These are phyloP conservation scores for Thysanoteuthis rhombus DNA, from an alignment of 2,888 invertebrate species.

Conservation along the genomic window DNA sequence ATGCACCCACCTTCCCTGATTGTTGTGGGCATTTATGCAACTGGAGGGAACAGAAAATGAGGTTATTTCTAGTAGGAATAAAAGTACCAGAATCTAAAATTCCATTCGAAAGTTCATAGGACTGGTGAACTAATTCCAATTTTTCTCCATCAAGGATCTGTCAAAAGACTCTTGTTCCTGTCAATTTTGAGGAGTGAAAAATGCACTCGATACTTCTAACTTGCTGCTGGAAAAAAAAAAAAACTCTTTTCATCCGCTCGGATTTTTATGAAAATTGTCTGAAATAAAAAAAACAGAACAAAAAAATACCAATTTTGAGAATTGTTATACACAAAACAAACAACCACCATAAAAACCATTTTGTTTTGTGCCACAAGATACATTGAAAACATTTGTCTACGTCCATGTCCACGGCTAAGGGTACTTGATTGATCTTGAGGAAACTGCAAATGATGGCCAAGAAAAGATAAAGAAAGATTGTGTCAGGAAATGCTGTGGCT, in stretches of 20 bases:
- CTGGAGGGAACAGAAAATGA: neutral
- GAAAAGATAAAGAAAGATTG: neutral
- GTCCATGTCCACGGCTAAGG: neutral
- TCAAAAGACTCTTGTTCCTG: neutral
- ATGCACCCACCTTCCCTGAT: neutral
- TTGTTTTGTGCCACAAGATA: neutral
- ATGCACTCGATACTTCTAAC: neutral
- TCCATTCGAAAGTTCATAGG: neutral
- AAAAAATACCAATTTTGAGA: neutral
- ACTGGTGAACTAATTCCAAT: neutral
- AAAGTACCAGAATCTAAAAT: neutral
- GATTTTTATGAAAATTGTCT: neutral
- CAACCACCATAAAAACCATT: neutral
- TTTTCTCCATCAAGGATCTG: neutral
- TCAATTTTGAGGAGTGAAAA: neutral
- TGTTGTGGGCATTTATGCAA: neutral
- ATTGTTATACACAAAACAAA: neutral
- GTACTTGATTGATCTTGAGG: neutral
- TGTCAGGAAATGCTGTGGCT: slow-evolving; percentile 36
- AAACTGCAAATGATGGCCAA: neutral
- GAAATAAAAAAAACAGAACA: neutral
- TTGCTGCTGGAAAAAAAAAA: neutral
- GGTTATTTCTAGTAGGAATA: no score
- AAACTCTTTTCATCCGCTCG: neutral
- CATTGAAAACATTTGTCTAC: neutral